A percentile compares a stretch with the other conserved stretches of the same genome.
Conservation (phyloP, 2,888 invertebrate species). For the Ametastegia equiseti region DNA sequence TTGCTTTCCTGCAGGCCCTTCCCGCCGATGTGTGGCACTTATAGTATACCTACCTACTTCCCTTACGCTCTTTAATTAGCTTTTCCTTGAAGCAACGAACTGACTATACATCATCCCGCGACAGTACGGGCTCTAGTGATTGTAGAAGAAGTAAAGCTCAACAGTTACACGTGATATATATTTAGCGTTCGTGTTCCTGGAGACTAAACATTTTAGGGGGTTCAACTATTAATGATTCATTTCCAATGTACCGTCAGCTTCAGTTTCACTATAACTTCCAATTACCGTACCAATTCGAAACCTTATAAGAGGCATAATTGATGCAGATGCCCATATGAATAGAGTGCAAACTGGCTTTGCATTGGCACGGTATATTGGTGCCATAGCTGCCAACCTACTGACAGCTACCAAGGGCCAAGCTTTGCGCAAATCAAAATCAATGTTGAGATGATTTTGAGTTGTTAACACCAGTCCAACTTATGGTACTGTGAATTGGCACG, state of each 20-base stretch:
- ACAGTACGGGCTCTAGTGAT: not conserved
- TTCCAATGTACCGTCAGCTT: not conserved
- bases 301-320: not conserved
- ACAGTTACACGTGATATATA: constrained; percentile 2
- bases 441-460: too few relatives aligned
- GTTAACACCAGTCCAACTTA: too few relatives aligned
- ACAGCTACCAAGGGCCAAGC: too few relatives aligned
- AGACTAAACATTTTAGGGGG: too few relatives aligned
- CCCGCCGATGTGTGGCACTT: not conserved
- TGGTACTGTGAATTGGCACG: too few relatives aligned
- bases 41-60: constrained; percentile 56
- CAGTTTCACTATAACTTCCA: not conserved
- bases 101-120: constrained; percentile 24
- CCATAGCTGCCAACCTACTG: too few relatives aligned
- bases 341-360: too few relatives aligned
- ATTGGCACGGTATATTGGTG: too few relatives aligned
- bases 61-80: constrained; percentile 65
- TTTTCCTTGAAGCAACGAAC: constrained; percentile 61
- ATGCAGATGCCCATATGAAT: too few relatives aligned
- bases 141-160: not conserved
- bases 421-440: too few relatives aligned
- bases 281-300: not conserved
- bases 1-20: too few relatives aligned
- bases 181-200: not conserved
- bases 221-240: constrained; percentile 1